Conservation (phyloP, 92 coral and sea anemone species). For the Ricordea florida region DNA sequence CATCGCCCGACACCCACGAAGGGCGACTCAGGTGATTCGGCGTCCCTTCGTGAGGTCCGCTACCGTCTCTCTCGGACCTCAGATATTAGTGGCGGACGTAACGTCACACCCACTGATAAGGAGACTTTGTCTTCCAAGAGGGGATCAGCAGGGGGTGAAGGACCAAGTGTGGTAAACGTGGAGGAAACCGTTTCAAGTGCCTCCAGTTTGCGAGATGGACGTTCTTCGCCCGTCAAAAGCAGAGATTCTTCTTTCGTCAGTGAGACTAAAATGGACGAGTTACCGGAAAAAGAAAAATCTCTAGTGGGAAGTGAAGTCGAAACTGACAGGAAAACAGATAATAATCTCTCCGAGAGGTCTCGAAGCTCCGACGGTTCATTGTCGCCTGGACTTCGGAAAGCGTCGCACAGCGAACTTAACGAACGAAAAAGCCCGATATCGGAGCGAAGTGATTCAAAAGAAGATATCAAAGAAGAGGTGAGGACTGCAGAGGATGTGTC, state of each 20-base stretch:
- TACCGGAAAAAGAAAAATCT: neutral
- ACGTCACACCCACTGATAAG: constrained; percentile 6
- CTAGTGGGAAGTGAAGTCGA: neutral
- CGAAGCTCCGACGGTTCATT: neutral
- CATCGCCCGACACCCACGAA: neutral
- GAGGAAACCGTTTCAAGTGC: constrained; percentile 48
- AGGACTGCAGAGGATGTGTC: constrained; percentile 62
- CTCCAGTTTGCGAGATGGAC: constrained; percentile 4
- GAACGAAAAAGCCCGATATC: neutral
- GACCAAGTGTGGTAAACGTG: constrained; percentile 20
- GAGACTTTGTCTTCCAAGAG: neutral
- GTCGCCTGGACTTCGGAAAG: neutral
- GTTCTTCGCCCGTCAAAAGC: too few species aligned
- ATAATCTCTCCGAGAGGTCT: neutral
- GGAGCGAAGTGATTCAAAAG: constrained; percentile 22
- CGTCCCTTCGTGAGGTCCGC: constrained; percentile 11
- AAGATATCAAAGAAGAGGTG: constrained; percentile 73
- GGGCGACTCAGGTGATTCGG: constrained; percentile 2
- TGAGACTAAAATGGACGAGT: neutral
- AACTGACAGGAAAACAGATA: neutral
- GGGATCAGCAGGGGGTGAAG: constrained; percentile 7
- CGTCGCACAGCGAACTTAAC: neutral
- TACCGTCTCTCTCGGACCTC: constrained; percentile 36
- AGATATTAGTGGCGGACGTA: constrained; percentile 13
- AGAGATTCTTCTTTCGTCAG: neutral